phyloP scores from a whole-genome alignment of 1,140 invertebrate species.

The Phortica variegata region DNA sequence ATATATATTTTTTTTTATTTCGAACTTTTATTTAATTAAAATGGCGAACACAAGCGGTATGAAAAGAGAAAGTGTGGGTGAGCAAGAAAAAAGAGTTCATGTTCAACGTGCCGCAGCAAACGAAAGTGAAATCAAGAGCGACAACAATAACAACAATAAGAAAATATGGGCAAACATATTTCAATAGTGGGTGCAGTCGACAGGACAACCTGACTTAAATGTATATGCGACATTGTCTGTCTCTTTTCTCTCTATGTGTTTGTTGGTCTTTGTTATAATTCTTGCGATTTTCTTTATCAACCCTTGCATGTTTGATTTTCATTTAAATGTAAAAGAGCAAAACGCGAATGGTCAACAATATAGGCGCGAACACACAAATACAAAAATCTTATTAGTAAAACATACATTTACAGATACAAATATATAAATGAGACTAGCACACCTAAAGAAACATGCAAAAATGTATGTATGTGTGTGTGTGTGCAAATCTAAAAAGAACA shows the following conservation, averaged over 20 bases:
- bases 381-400: slow-evolving; percentile 6
- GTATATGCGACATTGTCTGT: slow-evolving; percentile 12
- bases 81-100: slow-evolving; percentile 19
- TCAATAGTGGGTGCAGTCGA: slow-evolving; percentile 43
- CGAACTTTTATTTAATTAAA: background rate
- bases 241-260: background rate
- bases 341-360: slow-evolving; percentile 36
- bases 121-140: slow-evolving; percentile 32
- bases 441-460: too few species aligned
- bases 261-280: slow-evolving; percentile 22
- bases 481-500: slow-evolving; percentile 41
- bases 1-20: too few species aligned
- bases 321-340: slow-evolving; percentile 44
- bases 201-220: slow-evolving; percentile 9
- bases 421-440: background rate
- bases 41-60: background rate
- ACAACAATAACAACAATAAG: slow-evolving; percentile 16
- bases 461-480: too few species aligned
- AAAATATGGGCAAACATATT: slow-evolving; percentile 42
- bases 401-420: slow-evolving; percentile 10
- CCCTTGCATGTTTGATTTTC: slow-evolving; percentile 57
- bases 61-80: background rate
- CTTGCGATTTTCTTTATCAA: slow-evolving; percentile 53
- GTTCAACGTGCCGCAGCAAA: slow-evolving; percentile 11
- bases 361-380: too few species aligned